Percentiles rank a stretch among this genome's conserved stretches.
These are phyloP conservation scores for Macrosteles quadrilineatus DNA, from an alignment of 1,140 invertebrate species.

Conservation along the genomic window DNA sequence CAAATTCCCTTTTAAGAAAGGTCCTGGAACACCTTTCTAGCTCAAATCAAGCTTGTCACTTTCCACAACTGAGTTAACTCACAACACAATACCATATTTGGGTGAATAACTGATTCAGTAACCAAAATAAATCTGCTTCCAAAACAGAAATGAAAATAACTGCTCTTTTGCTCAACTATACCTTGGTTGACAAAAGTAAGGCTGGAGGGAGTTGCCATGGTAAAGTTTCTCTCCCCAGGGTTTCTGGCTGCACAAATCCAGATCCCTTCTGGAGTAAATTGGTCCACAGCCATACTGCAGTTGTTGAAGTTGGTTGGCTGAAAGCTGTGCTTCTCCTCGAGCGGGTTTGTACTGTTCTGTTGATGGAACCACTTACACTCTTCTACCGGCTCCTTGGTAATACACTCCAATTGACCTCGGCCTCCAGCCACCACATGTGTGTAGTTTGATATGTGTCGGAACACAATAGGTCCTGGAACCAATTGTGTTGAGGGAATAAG, in stretches of 20 bases:
- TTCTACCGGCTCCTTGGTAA: background rate
- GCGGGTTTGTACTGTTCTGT: background rate
- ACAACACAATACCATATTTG: no score
- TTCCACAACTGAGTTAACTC: no score
- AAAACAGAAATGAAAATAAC: no score
- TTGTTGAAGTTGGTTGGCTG: slow-evolving; percentile 12
- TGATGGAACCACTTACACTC: background rate
- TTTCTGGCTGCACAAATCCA: slow-evolving; percentile 2
- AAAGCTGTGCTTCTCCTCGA: background rate
- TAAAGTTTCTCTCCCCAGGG: slow-evolving; percentile 2
- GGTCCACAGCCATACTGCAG: background rate
- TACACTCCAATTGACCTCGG: background rate
- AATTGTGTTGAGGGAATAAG: no score
- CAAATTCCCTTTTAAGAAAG: no score
- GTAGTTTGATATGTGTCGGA: background rate
- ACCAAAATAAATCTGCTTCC: no score
- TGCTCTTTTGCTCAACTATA: no score
- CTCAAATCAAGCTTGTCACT: no score
- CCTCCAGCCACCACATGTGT: background rate
- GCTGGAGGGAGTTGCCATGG: background rate
- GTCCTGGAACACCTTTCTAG: no score
- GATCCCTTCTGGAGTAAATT: background rate
- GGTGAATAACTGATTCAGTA: no score
- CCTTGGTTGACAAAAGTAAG: background rate
- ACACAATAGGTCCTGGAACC: slow-evolving; percentile 6